Conservation (phyloP, 2,797 vertebrate species). For the Furcifer pardalis region DNA sequence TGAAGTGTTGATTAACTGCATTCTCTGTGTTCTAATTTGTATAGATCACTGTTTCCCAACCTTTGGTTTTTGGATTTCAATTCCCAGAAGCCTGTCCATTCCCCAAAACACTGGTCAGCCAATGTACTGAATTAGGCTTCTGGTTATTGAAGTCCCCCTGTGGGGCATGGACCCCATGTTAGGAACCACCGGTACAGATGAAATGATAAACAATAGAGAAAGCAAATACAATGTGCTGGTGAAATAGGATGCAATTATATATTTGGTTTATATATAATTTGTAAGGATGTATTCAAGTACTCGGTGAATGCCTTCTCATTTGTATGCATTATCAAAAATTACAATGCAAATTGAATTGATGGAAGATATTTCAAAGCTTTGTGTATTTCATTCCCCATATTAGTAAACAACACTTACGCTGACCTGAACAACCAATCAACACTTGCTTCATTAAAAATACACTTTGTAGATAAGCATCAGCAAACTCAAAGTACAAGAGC, state of each 20-base stretch:
- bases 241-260: slow-evolving; percentile 12
- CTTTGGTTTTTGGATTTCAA: too few species aligned
- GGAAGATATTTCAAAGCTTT: not conserved
- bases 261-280: not conserved
- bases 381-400: slow-evolving; percentile 34
- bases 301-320: not conserved
- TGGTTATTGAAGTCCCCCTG: too few species aligned
- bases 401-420: slow-evolving; percentile 37
- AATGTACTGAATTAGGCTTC: too few species aligned
- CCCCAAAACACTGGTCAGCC: too few species aligned
- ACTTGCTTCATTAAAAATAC: slow-evolving; percentile 13
- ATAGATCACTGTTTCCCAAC: too few species aligned
- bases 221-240: not conserved
- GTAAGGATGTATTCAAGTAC: not conserved
- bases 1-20: not conserved
- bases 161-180: too few species aligned
- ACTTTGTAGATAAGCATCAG: slow-evolving; percentile 20
- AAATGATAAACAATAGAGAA: not conserved
- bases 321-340: not conserved
- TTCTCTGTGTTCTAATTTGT: not conserved
- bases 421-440: not conserved
- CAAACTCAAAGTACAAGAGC: slow-evolving; percentile 36
- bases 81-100: too few species aligned
- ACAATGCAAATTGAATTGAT: slow-evolving; percentile 8
- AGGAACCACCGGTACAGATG: too few species aligned